Conservation (phyloP, 2,888 invertebrate species). For the Thera britannica region DNA sequence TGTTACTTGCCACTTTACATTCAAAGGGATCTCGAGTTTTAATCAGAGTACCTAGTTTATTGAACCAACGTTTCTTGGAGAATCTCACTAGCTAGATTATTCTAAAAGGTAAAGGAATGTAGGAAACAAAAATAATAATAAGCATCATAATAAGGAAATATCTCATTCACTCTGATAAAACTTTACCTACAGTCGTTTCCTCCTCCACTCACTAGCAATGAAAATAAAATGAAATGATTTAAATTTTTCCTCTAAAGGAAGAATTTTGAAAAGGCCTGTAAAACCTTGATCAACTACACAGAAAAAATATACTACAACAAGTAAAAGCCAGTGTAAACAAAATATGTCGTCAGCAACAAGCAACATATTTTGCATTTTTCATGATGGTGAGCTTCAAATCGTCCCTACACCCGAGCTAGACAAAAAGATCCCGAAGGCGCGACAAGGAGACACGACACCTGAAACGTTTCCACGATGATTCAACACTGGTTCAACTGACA, state of each 20-base stretch:
- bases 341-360: not conserved
- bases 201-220: too few species aligned
- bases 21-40: constrained; percentile 20
- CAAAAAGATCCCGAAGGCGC: constrained; percentile 28
- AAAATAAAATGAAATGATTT: too few species aligned
- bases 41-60: constrained; percentile 1
- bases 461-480: constrained; percentile 52
- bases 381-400: not conserved
- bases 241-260: too few species aligned
- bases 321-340: not conserved
- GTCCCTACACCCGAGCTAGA: not conserved
- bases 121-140: not conserved
- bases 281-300: too few species aligned
- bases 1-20: constrained; percentile 23
- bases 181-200: too few species aligned
- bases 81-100: not conserved
- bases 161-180: too few species aligned
- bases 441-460: constrained; percentile 47
- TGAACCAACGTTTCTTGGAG: not conserved
- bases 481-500: constrained; percentile 68
- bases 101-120: not conserved
- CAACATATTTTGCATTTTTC: not conserved
- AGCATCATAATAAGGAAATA: too few species aligned
- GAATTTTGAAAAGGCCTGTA: too few species aligned
- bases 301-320: too few species aligned